Conservation (phyloP, 2,888 invertebrate species). For the Spisula solida region DNA sequence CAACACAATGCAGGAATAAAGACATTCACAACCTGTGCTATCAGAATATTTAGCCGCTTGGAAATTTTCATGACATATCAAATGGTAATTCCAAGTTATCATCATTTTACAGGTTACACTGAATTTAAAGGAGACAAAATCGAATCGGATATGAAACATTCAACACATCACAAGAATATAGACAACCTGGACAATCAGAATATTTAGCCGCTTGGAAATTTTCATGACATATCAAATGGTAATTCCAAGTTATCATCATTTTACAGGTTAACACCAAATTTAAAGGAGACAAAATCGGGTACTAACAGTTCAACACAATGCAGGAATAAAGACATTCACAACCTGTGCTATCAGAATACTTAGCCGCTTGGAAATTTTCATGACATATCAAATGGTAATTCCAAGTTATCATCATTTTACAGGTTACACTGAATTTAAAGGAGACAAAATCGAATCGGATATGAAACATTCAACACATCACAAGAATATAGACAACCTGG, state of each 20-base stretch:
- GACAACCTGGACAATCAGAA: constrained; percentile 19
- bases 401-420: constrained; percentile 55
- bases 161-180: too few relatives aligned
- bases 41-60: constrained; percentile 35
- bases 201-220: constrained; percentile 32
- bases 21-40: not conserved
- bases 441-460: too few relatives aligned
- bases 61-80: constrained; percentile 41
- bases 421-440: not conserved
- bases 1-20: not conserved
- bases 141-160: too few relatives aligned
- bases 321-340: not conserved
- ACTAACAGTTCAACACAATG: not conserved
- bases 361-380: constrained; percentile 53
- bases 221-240: constrained; percentile 51
- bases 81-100: constrained; percentile 59
- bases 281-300: not conserved
- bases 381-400: constrained; percentile 59
- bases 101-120: constrained; percentile 34
- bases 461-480: too few relatives aligned
- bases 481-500: not conserved
- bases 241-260: constrained; percentile 54
- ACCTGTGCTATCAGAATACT: constrained; percentile 12
- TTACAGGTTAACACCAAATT: not conserved
- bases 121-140: not conserved